A percentile compares a stretch with the other conserved stretches of the same genome.
phyloP scores from a whole-genome alignment of 2,113 vertebrate species.

The Quiscalus mexicanus region DNA sequence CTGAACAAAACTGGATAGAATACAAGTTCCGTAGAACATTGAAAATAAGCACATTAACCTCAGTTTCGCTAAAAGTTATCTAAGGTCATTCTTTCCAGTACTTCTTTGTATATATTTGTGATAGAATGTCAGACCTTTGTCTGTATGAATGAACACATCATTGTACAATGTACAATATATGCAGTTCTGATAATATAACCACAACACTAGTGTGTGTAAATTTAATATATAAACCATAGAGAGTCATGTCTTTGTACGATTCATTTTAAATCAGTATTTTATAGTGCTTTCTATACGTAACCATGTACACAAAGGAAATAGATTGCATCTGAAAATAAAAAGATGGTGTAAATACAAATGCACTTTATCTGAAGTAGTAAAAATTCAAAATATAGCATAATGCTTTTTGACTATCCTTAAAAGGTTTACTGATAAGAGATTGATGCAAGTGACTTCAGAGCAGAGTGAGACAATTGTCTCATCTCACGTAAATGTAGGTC shows the following conservation, averaged over 20 bases:
- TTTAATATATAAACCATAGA: slow-evolving; percentile 24
- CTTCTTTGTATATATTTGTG: slow-evolving; percentile 23
- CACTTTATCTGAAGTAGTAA: not conserved
- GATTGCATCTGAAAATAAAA: not conserved
- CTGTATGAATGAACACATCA: slow-evolving; percentile 45
- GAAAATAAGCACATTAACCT: slow-evolving; percentile 12
- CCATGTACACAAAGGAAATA: not conserved
- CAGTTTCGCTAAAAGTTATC: not conserved
- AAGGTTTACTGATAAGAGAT: not conserved
- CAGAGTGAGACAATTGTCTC: not conserved
- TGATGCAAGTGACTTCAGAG: not conserved
- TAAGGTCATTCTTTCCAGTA: slow-evolving; percentile 8
- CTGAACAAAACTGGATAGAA: not conserved
- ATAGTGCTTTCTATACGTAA: not conserved
- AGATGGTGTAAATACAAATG: not conserved
- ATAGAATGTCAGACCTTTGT: slow-evolving; percentile 43
- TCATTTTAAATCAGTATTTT: not conserved
- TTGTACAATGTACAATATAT: slow-evolving; percentile 28
- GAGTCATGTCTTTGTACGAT: not conserved
- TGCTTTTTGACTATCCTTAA: not conserved
- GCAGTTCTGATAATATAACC: slow-evolving; percentile 36
- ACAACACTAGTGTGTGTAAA: slow-evolving; percentile 31
- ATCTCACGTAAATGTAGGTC: not conserved
- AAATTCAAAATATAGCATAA: not conserved
- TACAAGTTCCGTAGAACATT: slow-evolving; percentile 21